Evolutionary conservation across 2,888 invertebrate genomes (phyloP).

Genomic region (Cheilosia vulpina): DNA sequence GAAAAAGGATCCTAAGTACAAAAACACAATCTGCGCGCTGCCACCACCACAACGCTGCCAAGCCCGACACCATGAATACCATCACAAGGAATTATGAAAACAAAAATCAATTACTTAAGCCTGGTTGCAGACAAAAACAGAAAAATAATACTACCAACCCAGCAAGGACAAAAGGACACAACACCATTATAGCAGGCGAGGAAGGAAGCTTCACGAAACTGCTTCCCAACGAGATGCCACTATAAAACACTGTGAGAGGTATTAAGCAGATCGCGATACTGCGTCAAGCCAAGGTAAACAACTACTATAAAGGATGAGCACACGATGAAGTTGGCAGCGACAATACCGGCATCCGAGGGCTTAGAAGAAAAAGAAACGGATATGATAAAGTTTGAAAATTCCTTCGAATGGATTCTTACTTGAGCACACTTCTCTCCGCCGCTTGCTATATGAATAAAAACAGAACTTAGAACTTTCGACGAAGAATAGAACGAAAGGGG

Average conservation of each 20-base stretch:
- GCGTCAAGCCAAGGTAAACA: conserved; percentile 59
- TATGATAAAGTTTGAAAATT: conserved; percentile 72
- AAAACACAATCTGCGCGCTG: conserved; percentile 43
- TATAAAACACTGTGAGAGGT: conserved; percentile 42
- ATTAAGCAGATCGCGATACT: conserved; percentile 66
- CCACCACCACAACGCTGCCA: conserved; percentile 22
- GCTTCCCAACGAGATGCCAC: conserved; percentile 49
- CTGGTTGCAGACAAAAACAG: conserved; percentile 38
- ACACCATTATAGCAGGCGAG: conserved; percentile 6
- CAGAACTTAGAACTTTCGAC: conserved; percentile 54
- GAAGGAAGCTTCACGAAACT: conserved; percentile 58
- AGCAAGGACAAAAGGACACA: conserved; percentile 53
- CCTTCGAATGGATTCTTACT: conserved; percentile 54
- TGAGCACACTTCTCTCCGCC: conserved; percentile 1
- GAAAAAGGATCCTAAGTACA: conserved; percentile 5
- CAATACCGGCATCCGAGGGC: conserved; percentile 60
- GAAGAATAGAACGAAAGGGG: conserved; percentile 24
- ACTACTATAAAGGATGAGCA: conserved; percentile 64
- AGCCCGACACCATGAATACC: conserved; percentile 39
- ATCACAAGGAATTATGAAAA: conserved; percentile 67
- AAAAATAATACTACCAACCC: conserved; percentile 11
- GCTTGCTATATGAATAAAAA: not conserved
- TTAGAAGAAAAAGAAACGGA: conserved; percentile 41
- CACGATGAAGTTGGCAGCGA: conserved; percentile 68
- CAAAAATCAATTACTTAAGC: conserved; percentile 74